Evolutionary conservation across 2,888 invertebrate genomes (phyloP), one percentile per base, ranked within the genome.

Genomic region (Chelonus formosanus): DNA sequence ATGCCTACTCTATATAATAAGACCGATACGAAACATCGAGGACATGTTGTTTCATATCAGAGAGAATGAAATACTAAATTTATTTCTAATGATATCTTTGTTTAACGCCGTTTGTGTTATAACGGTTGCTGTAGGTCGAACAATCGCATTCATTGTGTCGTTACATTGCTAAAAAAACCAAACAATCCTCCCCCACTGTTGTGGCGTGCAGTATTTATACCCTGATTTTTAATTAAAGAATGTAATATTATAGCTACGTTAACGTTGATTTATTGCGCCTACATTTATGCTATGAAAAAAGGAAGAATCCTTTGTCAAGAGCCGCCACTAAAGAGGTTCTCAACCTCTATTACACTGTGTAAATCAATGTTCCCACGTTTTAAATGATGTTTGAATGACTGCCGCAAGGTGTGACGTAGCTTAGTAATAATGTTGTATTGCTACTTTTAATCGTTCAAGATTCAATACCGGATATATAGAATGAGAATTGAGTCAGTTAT

Each of bases 161-260:
- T 70, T 73, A 67, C 70, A 70, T 73, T 72, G 69, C 65, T 70
- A 60, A 71, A 73, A 50, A 10, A 44, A 35, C 4, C 44, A 62
- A 50, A 57, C 52, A 56, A 59, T 53, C 58, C 45, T 34, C 57
- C 47, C 67, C 65, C 65, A 63, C 31, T 56, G 55, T 74, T 75
- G 61, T 73, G 74, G 74, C 73, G 73, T 70, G 71, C 68, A 74
- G 76, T 76, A 75, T 76, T 75, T 75, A 71, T 76, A 74, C 71
- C 70, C 67, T 66, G 73, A 76, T 77, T 78, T 80, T 79, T 78
- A 78, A 78, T 80, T 78, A 78, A 78, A 74, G 75, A 76, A 78
- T 77, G 75, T 75, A 76, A 77, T 78, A 76, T 76, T 73, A 75
- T 74, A 72, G 70, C 72, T 72, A 75, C 75, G 71, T 72, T 73